Conservation (phyloP, 1,140 invertebrate species). For the Saccostrea echinata region DNA sequence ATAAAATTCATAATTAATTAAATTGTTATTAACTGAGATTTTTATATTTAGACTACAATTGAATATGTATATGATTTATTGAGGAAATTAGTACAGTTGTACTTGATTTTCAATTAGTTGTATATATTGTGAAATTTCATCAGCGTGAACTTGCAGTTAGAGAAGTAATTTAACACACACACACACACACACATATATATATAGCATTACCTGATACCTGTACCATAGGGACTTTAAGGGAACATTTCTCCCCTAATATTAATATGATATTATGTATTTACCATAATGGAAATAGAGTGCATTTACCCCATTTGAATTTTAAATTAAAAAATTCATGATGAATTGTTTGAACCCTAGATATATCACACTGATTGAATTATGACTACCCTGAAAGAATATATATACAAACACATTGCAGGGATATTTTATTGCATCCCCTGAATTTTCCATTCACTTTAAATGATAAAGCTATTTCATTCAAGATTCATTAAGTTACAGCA, state of each 20-base stretch:
- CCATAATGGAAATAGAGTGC: not conserved
- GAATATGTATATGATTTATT: no score
- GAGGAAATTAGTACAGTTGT: no score
- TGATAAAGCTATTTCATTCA: not conserved
- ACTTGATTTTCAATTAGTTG: no score
- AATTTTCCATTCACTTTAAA: not conserved
- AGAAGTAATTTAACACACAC: not conserved
- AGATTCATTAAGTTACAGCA: not conserved
- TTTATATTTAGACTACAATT: no score
- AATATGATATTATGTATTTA: not conserved
- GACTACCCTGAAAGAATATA: not conserved
- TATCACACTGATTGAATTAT: not conserved
- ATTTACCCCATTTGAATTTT: constrained; percentile 15
- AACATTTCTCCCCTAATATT: not conserved
- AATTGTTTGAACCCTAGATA: constrained; percentile 11
- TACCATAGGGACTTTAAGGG: not conserved
- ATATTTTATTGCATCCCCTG: not conserved
- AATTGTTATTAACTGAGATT: no score
- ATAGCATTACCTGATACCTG: not conserved
- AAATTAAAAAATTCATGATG: constrained; percentile 3
- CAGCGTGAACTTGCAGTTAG: no score
- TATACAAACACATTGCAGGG: not conserved
- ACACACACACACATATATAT: no score
- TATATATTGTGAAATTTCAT: no score
- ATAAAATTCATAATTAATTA: no score